Evolutionary conservation across 2,888 invertebrate species (phyloP), one percentile per base, ranked within the genome.

Genomic region (Syritta pipiens): DNA sequence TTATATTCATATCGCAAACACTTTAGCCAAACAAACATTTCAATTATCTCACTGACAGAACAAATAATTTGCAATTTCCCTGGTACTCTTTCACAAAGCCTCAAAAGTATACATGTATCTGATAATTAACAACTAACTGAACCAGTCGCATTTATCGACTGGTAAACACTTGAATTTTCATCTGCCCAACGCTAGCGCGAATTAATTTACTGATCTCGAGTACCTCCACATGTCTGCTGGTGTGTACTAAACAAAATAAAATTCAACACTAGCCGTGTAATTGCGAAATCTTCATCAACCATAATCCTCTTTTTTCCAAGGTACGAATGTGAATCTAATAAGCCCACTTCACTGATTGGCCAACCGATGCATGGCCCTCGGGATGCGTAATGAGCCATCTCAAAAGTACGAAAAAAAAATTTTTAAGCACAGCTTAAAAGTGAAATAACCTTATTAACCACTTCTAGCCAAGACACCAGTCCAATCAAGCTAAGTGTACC

Each of bases 361-460:
- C 30, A 51, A 30, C 17, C 40, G 30, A 40, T 63, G 42, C 42
- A 42, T 10, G 5, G 26, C 24, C 4, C 24, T 20, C 9, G 9
- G 26, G 7, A 10, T 9, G 6, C 46, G 14, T 46, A 60, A 60
- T 26, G 22, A 49, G 46, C 2, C 10, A 12, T 10, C 37, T 9
- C 19, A 17, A 46, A 17, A 30, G 26, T 20, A 40, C 24, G 19
- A 40, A 37, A 26, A 49, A 28, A 24, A 6, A 17, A 63, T 19
- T 28, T 17, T 9, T 69, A 51, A 69, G 69, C 49, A 69, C 69
- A 49, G 69, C 69, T 69, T 60, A 69, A 69, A 69, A 69, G 69
- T 69, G 69, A 69, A 69, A 60, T 69, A 60, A 69, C 69, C 69
- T 60, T 59, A 59, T 68, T 68, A 68, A 42, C 49, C 68, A 59